Base-by-base conservation (phyloP, 1,140 invertebrate genomes). In the Lethocerus indicus region DNA sequence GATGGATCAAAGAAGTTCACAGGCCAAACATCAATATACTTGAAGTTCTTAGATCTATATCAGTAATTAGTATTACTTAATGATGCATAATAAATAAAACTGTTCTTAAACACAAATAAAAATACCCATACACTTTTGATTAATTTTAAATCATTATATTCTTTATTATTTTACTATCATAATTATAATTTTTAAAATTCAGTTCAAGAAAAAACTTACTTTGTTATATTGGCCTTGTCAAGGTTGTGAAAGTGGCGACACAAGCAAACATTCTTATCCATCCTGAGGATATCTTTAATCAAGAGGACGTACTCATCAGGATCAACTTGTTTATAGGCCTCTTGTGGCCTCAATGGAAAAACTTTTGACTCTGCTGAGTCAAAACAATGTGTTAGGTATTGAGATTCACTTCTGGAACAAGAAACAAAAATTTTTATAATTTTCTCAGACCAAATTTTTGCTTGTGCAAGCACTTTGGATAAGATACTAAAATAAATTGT, bases 1-100 rank as follows among this genome's bases (percentile, higher is more conserved):
- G 72, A 74, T 5, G 86, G 85, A 57, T 78, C 71, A 53, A 91
- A 78, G 52, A 90, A 79, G 61, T 95, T 90, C 0, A 92, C 78
- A 9, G 94, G 88, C 94, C 94, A 98, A 13, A 98, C 90, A 67
- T 98, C 95, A 50, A 98, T 93, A 63, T 82, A 93, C 55, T 77
- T 76, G 20, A 79, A 70, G 29, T 59, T 57, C 37, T 60, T 59
- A 46, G 54, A 49, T 49, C 61, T 60, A 49, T 29, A 53, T 54
- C 46, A 47, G 21, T 46, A 44, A 3, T 29, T 5, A 45, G 32
- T 14, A 44, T n/a, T n/a, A 44, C 25, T 18, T 3, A 2, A 16
- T 41, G 7, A 18, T 7, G 20, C 20, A 40, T 9, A 40, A 9
- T 40, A 40, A 12, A 40, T 40, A 40, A 12, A 9, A n/a, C 7